Evolutionary conservation across 2,888 invertebrate species (phyloP), one percentile per base, ranked within the genome.

Genomic region (Trissoscelio sp.): DNA sequence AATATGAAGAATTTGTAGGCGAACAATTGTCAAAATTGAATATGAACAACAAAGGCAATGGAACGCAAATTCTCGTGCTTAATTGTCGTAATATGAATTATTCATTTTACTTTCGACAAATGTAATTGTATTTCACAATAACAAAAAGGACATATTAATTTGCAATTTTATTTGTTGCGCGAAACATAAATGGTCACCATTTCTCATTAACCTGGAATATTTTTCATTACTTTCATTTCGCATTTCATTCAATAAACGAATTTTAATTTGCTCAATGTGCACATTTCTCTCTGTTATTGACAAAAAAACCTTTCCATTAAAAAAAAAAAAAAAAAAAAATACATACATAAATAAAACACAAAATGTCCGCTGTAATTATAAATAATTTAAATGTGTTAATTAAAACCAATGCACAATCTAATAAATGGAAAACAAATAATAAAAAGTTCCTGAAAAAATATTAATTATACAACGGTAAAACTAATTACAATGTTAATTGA

Each of bases 61-160:
- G 18, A 37, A 11, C 14, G 37, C 7, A 64, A 64, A 22, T 48
- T 14, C 37, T 20, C 20, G 22, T 1, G 51, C 31, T 51, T 62
- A 62, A 62, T 62, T 31, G 31, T 9, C 28, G 12, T 48, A 37
- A 37, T 37, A 51, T 51, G 18, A 31, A 64, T 37, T 64, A 37
- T 37, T 48, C 22, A 37, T 64, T 62, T 20, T 37, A 39, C 12
- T 57, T 57, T 48, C 20, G 31, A 48, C 22, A 48, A 34, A 20
- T 37, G 14, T 34, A 64, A 64, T 48, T 64, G 24, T 39, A 9
- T 20, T 44, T 28, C 16, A 42, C 42, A 31, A 60, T 44, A 48
- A 46, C 34, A 34, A 34, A 64, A 48, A 64, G 18, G 48, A 64
- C 20, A 31, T 34, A 18, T 64, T 64, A 48, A 48, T 64, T 48